Conservation (phyloP, 2,797 vertebrate genomes). For the Esox masquinongy region DNA sequence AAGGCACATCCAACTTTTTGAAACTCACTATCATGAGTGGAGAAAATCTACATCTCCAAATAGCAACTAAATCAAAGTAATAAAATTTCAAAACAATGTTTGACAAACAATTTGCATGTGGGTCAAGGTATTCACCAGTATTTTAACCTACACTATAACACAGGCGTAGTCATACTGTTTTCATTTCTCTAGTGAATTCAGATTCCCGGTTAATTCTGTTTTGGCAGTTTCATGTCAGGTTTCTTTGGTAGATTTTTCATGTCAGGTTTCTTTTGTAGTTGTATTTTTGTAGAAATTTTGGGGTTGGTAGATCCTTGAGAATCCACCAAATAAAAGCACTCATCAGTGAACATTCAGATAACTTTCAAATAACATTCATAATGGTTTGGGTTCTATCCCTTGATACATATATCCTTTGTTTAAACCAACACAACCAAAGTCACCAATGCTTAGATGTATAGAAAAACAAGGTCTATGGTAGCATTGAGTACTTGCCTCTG, state of each 20-base stretch:
- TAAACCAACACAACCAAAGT: not conserved
- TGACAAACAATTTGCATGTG: not conserved
- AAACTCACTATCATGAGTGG: conserved; percentile 28
- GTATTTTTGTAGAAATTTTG: not conserved
- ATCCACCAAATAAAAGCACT: not conserved
- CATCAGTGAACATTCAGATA: not conserved
- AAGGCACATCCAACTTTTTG: conserved; percentile 48
- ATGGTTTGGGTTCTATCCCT: not conserved
- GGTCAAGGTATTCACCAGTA: not conserved
- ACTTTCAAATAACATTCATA: not conserved
- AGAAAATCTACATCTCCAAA: conserved; percentile 10
- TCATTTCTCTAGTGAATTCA: not conserved
- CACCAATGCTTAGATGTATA: not conserved
- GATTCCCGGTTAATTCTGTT: not conserved
- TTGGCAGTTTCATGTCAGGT: not conserved
- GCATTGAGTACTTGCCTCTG: not conserved
- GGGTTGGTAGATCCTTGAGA: not conserved
- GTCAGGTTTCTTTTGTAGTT: not conserved
- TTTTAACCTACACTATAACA: not conserved
- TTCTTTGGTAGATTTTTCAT: not conserved
- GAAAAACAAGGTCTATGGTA: not conserved
- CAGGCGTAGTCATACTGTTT: not conserved
- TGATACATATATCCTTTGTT: not conserved
- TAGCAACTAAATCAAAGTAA: not conserved
- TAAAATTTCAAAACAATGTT: not conserved